Percentiles rank a stretch among this genome's conserved stretches.
Conservation (phyloP, 2,113 vertebrate genomes). For the Prinia subflava region DNA sequence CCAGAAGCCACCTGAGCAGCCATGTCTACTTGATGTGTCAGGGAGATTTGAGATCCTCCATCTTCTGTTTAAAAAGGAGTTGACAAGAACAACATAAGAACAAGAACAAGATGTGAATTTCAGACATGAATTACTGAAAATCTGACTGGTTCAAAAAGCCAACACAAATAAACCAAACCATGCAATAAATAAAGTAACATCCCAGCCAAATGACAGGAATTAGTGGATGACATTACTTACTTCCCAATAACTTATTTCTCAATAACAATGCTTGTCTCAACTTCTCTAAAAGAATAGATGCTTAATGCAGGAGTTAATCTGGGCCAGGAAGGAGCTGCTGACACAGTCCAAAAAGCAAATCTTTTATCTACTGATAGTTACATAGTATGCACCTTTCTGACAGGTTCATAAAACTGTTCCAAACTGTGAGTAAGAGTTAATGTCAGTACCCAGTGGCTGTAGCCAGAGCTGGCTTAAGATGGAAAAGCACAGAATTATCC, state of each 20-base stretch:
- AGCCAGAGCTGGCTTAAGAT: not conserved
- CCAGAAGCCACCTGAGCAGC: slow-evolving; percentile 90
- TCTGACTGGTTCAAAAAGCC: not conserved
- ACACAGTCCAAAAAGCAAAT: not conserved
- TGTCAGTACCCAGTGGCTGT: not conserved
- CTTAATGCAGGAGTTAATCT: not conserved
- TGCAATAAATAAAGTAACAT: not conserved
- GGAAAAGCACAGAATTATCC: not conserved
- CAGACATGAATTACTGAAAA: not conserved
- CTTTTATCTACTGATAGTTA: not conserved
- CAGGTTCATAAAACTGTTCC: not conserved
- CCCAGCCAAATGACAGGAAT: not conserved
- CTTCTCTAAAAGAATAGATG: not conserved
- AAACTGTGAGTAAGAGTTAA: not conserved
- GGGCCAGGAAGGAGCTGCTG: not conserved
- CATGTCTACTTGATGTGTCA: slow-evolving; percentile 86
- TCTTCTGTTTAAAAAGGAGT: slow-evolving; percentile 66
- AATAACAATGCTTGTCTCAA: not conserved
- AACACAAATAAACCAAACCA: not conserved
- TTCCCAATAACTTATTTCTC: not conserved
- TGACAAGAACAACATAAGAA: not conserved
- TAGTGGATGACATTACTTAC: not conserved
- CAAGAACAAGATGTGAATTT: not conserved
- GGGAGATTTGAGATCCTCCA: slow-evolving; percentile 64
- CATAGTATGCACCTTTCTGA: not conserved